Evolutionary conservation across 2,797 vertebrate species (phyloP), one percentile per base, ranked within the genome.

Genomic region (Eulemur coronatus): DNA sequence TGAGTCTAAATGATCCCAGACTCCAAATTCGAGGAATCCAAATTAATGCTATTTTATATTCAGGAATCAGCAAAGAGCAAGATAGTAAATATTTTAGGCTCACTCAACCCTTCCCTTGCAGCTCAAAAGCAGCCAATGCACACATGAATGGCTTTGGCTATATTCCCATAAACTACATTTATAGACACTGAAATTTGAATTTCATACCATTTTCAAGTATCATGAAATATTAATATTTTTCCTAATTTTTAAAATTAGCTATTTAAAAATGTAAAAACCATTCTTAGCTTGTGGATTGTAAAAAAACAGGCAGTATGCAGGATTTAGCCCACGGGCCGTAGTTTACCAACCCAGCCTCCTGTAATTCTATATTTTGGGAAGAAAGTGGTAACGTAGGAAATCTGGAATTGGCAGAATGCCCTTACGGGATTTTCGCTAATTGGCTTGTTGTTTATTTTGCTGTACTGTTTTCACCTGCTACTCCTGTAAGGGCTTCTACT

Each of bases 1-100:
- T 78, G 13, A 85, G 28, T 78, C 65, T 79, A 63, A 78, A 59
- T 67, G 78, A 94, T 69, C n/a, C 50, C 84, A 91, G 18, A 79
- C 87, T 59, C 24, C 38, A 94, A 86, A 82, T 55, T 30, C 65
- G 17, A 85, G 52, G 12, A 89, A 76, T 87, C 63, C 80, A 96
- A 82, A 43, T 63, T 43, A 82, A 79, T 14, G 22, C 48, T 41
- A 12, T n/a, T 79, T 65, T 76, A 92, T n/a, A 72, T 48, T 72
- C 84, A 65, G 33, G 69, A 90, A 67, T 35, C 80, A 63, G 48
- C 46, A 67, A 78, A 84, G 30, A 86, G 26, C 67, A 50, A 78
- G 26, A 72, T 2, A 48, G 63, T 55, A 65, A 73, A 75, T 79
- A 89, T 69, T 84, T 94, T 28, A 55, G 69, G 33, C 26, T 57